Evolutionary conservation across 1,140 invertebrate genomes (phyloP), one percentile per base, ranked within the genome.

Genomic region (Adelges cooleyi): DNA sequence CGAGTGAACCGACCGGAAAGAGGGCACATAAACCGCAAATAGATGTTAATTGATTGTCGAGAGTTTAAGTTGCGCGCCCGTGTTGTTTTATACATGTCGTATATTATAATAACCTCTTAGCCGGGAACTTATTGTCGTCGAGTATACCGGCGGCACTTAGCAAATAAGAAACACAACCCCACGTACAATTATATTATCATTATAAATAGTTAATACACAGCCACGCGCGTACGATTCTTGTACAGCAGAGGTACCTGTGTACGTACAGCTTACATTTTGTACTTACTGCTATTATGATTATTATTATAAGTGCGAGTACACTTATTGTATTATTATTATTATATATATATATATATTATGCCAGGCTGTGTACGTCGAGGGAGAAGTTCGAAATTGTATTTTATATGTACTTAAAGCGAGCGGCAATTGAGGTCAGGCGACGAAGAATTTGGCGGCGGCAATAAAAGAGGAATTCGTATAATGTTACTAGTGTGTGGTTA

Each of bases 391-490:
- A 56, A 40, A 56, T 42, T 22, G 22, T 56, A 42, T 59, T 40
- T 54, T 38, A 44, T 33, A 33, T 46, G 27, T 15, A 33, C 25
- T 20, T 48, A 46, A 62, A 29, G 40, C 56, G 36, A 62, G 40
- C 56, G 20, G 56, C 56, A 33, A 62, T 62, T 29, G 56, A 62
- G 56, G 38, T 46, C 56, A 48, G 27, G 29, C 29, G 29, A 33
- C 29, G 40, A 62, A 62, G 56, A 62, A 62, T 62, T 62, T 33
- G 29, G 11, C 42, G 25, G 56, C 56, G 56, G 38, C 56, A 62
- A 62, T 62, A 62, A 62, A 46, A 46, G 56, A 62, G 56, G 56
- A 62, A 62, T 62, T 62, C 56, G 56, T 38, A 62, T 62, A 62
- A 62, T 62, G 56, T 62, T 62, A 48, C 56, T 62, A 62, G 42